Percentiles rank a stretch among this genome's conserved stretches.
These are phyloP conservation scores for Lycophotia porphyrea DNA, from an alignment of 2,888 invertebrate species.

Conservation along the genomic window DNA sequence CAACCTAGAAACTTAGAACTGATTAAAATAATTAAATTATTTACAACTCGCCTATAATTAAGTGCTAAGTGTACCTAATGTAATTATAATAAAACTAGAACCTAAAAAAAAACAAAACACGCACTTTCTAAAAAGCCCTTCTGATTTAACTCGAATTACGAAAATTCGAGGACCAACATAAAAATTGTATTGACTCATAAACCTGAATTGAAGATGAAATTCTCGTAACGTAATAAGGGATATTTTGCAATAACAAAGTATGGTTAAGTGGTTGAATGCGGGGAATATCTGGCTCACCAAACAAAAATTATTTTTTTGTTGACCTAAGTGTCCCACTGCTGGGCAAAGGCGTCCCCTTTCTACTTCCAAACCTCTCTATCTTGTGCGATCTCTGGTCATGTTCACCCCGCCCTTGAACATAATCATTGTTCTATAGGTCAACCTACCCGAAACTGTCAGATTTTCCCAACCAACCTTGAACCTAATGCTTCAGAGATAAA, in stretches of 20 bases:
- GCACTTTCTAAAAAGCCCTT: background rate
- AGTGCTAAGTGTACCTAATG: constrained; percentile 1
- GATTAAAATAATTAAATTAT: background rate
- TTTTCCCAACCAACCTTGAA: no score
- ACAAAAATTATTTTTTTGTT: no score
- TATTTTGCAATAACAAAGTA: background rate
- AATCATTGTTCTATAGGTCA: no score
- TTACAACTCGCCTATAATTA: background rate
- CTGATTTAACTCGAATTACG: background rate
- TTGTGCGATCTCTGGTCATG: no score
- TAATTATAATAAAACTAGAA: background rate
- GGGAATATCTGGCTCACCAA: no score
- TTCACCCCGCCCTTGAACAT: no score
- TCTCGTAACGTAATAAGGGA: background rate
- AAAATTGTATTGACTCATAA: background rate
- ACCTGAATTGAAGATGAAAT: background rate
- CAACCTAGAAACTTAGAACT: background rate
- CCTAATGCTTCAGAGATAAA: no score
- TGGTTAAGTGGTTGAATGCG: background rate
- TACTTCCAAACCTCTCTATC: no score
- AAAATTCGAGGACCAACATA: background rate
- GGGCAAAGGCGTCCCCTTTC: no score
- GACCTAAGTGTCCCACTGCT: no score
- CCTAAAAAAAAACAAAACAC: background rate
- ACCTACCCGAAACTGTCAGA: no score